A percentile compares a stretch with the other conserved stretches of the same genome.
Conservation (phyloP, 2,113 vertebrate genomes). For the Galemys pyrenaicus region DNA sequence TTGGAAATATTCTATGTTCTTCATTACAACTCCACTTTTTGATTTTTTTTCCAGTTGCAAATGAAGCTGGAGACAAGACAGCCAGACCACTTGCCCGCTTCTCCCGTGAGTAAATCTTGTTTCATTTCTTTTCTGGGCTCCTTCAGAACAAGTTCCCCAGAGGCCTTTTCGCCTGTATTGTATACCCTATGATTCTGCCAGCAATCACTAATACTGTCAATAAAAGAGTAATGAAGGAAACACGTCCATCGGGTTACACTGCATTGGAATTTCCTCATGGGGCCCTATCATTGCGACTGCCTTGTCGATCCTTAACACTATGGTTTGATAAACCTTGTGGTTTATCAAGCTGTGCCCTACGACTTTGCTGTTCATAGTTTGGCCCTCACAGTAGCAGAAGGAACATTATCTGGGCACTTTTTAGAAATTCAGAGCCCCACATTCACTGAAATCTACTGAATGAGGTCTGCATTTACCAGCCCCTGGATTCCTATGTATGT, state of each 20-base stretch:
- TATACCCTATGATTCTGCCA: not conserved
- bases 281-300: too few species aligned
- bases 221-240: not conserved
- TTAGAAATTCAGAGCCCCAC: not conserved
- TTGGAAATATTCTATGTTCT: not conserved
- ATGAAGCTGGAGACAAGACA: slow-evolving; percentile 92
- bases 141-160: not conserved
- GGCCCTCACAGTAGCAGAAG: not conserved
- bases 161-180: not conserved
- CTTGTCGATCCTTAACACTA: not conserved
- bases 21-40: slow-evolving; percentile 29
- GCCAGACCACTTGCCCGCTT: slow-evolving; percentile 89
- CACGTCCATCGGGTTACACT: not conserved
- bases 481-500: not conserved
- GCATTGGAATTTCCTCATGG: not conserved
- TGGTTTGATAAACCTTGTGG: too few species aligned
- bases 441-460: not conserved
- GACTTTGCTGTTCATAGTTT: not conserved
- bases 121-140: not conserved
- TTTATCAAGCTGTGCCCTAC: not conserved
- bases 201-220: not conserved
- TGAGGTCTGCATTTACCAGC: not conserved
- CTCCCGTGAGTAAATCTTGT: slow-evolving; percentile 89
- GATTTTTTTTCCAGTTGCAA: slow-evolving; percentile 90
- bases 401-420: not conserved